Evolutionary conservation across 2,113 vertebrate species (phyloP).

Genomic region (Pomatorhinus ruficollis): DNA sequence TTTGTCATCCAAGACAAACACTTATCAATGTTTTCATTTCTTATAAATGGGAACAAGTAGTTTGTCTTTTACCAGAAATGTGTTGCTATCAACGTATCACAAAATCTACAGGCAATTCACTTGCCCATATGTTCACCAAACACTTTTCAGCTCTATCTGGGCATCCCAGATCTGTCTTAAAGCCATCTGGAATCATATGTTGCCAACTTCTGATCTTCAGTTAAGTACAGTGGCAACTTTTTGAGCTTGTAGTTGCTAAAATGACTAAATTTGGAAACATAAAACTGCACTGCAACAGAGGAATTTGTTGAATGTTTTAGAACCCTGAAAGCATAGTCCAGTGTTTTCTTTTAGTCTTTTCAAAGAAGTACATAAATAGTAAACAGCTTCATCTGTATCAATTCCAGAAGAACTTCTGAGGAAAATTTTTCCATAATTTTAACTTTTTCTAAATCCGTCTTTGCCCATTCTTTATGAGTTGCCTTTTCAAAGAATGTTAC

Average conservation of each 20-base stretch:
- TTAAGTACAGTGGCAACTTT: slow-evolving; percentile 3
- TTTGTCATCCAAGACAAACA: neutral
- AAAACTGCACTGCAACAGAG: neutral
- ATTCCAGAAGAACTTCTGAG: neutral
- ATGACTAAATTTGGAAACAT: slow-evolving; percentile 21
- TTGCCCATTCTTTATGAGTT: neutral
- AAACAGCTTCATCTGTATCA: neutral
- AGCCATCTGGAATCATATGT: slow-evolving; percentile 1
- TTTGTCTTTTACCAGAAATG: slow-evolving; percentile 27
- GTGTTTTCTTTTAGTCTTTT: neutral
- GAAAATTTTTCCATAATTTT: neutral
- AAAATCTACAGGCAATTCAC: neutral
- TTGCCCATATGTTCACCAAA: neutral
- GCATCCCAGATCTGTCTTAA: neutral
- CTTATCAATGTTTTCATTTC: neutral
- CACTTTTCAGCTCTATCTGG: neutral
- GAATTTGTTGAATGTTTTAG: neutral
- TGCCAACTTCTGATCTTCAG: slow-evolving; percentile 39
- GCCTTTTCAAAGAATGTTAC: neutral
- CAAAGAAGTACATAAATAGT: neutral
- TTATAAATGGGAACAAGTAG: neutral
- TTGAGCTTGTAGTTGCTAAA: slow-evolving; percentile 11
- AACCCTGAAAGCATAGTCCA: neutral
- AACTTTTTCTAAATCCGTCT: neutral
- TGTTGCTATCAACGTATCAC: neutral